Base-by-base conservation (phyloP, 2,797 vertebrate species). In the Thalassophryne amazonica region DNA sequence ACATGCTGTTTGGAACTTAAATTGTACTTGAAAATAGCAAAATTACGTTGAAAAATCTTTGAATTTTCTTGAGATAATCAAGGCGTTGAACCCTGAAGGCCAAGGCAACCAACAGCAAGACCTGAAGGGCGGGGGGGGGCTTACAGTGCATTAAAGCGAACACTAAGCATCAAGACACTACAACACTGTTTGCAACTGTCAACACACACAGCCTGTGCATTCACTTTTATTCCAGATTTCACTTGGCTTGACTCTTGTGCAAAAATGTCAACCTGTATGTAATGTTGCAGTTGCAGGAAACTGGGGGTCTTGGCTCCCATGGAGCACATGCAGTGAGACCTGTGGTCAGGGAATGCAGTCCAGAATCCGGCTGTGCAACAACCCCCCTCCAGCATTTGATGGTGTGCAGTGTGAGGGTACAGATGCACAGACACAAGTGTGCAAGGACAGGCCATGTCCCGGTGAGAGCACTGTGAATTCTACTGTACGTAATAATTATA, bases 281-380 rank as follows among this genome's bases (percentile, higher is more conserved):
- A n/a, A 8, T 7, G 4, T 72, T 69, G 7, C 54, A 99, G 96
- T 98, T 74, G 74, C 81, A 0, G 96, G 96, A 5, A 87, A 86
- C 45, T 99, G 96, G 97, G 92, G 93, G 2, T 36, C 91, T 7
- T 99, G 97, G 97, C 81, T 93, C 28, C 91, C 91, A 0, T 99
- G 97, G 97, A 91, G 89, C 16, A 67, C 83, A 0, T 99, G 97
- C 89, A 98, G 94, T 4, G 81, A 89, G 69, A 93, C 91, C 0
- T 98, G 96, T 27, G 93, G 93, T n/a, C 93, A 93, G 50, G 96
- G 95, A 0, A 89, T 91, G 51, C 93, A 96, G 71, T 92, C 80
- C 1, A 91, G 95, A 37, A 39, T 90, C 29, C 86, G 95, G n/a
- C 85, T 95, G 33, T 98, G 96, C 68, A 95, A 90, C 73, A 91